Evolutionary conservation across 2,888 invertebrate species (phyloP).

Genomic region (Nebria salina): DNA sequence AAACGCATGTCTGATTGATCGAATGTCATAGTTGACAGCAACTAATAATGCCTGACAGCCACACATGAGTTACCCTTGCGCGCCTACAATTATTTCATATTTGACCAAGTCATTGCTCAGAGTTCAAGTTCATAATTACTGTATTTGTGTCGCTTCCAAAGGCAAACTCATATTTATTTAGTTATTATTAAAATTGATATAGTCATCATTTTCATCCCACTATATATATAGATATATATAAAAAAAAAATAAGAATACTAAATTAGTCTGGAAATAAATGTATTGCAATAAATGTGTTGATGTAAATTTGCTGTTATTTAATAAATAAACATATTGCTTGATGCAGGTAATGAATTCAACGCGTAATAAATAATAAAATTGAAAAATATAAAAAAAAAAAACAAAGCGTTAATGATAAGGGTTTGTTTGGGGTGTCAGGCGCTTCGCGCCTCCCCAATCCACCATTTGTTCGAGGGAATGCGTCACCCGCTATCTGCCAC

Average conservation of each 20-base stretch:
- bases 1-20: conserved; percentile 37
- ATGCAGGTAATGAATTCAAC: conserved; percentile 27
- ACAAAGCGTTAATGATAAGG: not conserved
- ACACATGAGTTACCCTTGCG: not conserved
- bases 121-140: not conserved
- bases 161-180: not conserved
- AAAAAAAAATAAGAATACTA: no score
- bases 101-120: conserved; percentile 7
- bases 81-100: conserved; percentile 13
- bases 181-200: conserved; percentile 6
- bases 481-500: conserved; percentile 54
- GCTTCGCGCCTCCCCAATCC: not conserved
- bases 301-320: not conserved
- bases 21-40: conserved; percentile 38
- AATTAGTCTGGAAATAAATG: no score
- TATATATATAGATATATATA: not conserved
- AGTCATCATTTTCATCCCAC: not conserved
- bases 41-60: conserved; percentile 40
- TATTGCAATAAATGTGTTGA: no score
- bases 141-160: not conserved
- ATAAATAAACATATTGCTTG: conserved; percentile 24
- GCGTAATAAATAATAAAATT: conserved; percentile 31
- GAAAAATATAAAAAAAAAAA: not conserved
- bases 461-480: conserved; percentile 42
- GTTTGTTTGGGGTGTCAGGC: conserved; percentile 7